A percentile compares a stretch with the other conserved stretches of the same genome.
phyloP scores from a whole-genome alignment of 2,113 vertebrate species.

The Sturnira hondurensis region DNA sequence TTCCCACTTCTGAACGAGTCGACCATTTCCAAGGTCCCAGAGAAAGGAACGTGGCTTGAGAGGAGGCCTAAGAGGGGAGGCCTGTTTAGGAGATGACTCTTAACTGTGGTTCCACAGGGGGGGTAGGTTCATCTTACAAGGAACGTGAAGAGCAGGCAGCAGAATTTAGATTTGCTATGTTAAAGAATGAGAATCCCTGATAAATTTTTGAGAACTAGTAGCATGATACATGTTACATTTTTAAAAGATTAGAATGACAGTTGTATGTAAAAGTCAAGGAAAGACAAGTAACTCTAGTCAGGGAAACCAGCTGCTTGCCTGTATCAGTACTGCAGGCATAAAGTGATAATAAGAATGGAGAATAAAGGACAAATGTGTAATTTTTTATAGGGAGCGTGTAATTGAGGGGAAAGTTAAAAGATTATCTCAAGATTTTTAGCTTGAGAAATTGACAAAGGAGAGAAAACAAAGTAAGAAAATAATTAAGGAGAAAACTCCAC shows the following conservation, averaged over 20 bases:
- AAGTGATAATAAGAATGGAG: neutral
- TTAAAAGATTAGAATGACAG: neutral
- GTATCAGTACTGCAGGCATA: neutral
- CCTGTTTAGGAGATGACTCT: neutral
- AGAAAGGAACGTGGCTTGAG: neutral
- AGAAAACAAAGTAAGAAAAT: slow-evolving; percentile 5
- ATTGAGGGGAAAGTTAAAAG: neutral
- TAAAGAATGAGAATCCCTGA: neutral
- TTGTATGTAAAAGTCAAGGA: neutral
- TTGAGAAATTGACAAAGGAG: slow-evolving; percentile 3
- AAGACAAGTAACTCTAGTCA: neutral
- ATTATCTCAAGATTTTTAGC: slow-evolving; percentile 1
- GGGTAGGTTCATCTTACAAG: neutral
- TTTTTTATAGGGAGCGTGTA: neutral
- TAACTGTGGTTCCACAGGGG: neutral
- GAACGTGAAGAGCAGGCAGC: neutral
- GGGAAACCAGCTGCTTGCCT: neutral
- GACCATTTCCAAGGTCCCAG: neutral
- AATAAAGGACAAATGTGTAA: neutral
- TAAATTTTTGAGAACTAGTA: neutral
- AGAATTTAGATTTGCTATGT: neutral
- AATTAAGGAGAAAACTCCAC: neutral
- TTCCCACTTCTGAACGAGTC: neutral
- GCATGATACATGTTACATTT: neutral
- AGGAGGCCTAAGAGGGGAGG: neutral